A percentile compares a stretch with the other conserved stretches of the same genome.
Conservation (phyloP, 2,888 invertebrate genomes). For the Ditylenchus weischeri region DNA sequence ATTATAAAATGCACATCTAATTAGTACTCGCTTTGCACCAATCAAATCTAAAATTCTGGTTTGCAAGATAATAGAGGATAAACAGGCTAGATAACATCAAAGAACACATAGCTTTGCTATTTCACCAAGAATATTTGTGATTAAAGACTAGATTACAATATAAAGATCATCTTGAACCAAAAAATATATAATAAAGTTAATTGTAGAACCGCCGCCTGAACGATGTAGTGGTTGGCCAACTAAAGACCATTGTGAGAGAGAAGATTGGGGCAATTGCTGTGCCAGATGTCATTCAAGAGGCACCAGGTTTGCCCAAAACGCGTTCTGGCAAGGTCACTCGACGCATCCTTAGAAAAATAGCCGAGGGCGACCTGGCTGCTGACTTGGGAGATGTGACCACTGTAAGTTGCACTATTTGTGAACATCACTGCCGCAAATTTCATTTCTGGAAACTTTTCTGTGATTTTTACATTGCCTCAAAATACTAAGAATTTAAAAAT, state of each 20-base stretch:
- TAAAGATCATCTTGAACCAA: background rate
- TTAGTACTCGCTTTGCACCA: no score
- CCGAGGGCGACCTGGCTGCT: constrained; percentile 72
- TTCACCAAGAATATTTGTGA: no score
- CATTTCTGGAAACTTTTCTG: no score
- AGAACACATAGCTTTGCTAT: no score
- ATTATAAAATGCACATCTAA: no score
- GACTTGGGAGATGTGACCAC: constrained; percentile 91
- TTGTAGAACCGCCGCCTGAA: constrained; percentile 33
- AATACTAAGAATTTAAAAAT: no score
- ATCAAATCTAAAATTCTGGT: no score
- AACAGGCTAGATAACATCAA: no score
- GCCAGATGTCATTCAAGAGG: constrained; percentile 88
- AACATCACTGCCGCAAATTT: no score
- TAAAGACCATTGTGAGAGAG: constrained; percentile 68
- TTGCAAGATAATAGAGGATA: no score
- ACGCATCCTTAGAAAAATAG: constrained; percentile 86
- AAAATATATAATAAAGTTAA: constrained; percentile 5
- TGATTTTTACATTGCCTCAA: no score
- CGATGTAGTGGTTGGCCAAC: constrained; percentile 34
- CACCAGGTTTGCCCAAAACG: constrained; percentile 77
- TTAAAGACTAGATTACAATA: no score
- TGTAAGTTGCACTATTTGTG: background rate
- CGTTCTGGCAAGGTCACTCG: constrained; percentile 95
- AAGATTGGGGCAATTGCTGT: constrained; percentile 93